These are phyloP conservation scores for Yasuhikotakia modesta DNA, from an alignment of 2,797 vertebrate species.

Conservation along the genomic window DNA sequence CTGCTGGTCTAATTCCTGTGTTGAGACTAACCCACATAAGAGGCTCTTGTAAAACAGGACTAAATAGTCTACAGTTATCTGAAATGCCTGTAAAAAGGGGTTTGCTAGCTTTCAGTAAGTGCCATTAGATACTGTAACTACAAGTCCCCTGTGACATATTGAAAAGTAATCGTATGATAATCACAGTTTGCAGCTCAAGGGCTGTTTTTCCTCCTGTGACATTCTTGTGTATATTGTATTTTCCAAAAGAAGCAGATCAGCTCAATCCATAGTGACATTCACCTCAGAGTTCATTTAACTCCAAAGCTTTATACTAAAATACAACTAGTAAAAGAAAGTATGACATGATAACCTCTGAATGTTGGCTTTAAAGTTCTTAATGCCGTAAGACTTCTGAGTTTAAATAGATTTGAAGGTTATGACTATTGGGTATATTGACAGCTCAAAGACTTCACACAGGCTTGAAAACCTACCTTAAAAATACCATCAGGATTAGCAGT, in stretches of 20 bases:
- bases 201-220: neutral
- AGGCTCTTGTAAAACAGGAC: slow-evolving; percentile 5
- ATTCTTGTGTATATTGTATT: neutral
- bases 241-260: neutral
- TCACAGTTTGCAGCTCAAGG: slow-evolving; percentile 2
- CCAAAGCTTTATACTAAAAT: no score
- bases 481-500: no score
- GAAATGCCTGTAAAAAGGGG: neutral
- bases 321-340: no score
- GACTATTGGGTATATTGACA: no score
- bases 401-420: no score
- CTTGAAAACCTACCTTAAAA: no score
- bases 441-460: no score
- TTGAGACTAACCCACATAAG: slow-evolving; percentile 21
- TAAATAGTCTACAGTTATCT: neutral
- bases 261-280: neutral
- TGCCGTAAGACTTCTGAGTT: no score
- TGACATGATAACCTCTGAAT: no score
- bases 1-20: slow-evolving; percentile 15
- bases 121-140: slow-evolving; percentile 8
- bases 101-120: slow-evolving; percentile 14
- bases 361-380: no score
- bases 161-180: neutral
- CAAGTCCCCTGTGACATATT: neutral
- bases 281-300: neutral